Evolutionary conservation across 2,113 vertebrate genomes (phyloP), one percentile per base, ranked within the genome.

Genomic region (Hylia prasina): DNA sequence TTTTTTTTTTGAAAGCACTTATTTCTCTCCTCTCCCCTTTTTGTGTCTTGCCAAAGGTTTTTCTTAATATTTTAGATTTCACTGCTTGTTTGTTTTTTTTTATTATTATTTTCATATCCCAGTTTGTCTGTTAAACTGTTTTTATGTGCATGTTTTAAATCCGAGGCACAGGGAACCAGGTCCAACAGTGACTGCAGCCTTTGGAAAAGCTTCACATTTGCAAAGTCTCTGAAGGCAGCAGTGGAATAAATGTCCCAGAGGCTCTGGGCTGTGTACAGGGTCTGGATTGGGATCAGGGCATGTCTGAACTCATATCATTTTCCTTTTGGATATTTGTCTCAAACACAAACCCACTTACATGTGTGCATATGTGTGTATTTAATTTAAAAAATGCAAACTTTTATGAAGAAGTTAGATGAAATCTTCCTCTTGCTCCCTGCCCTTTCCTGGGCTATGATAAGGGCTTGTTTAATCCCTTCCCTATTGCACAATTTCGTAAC

Each of bases 1-100:
- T 94, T 17, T 82, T 92, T 94, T 66, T 82, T 70, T 53, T 78
- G 39, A 82, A 64, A 77, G 30, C 45, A 30, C 14, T 70, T 42
- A 24, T 33, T 86, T 13, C 10, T 13, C 4, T 21, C 1, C 2
- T 2, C 12, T 2, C 3, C 7, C 7, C 22, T 56, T 75, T 78
- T 50, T 80, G 17, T 82, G 66, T 66, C 45, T 63, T 30, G 58
- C 22, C 40, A 50, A 18, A 44, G 12, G 7, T 10, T 77, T 93
- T 75, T 64, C 47, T 69, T 61, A n/a, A 28, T 51, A 42, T 40
- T 56, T 40, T 22, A 70, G 64, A 14, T 92, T 86, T 88, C 7
- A 7, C 16, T 82, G 30, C 18, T 87, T 27, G 23, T 50, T 76
- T 75, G 19, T 2, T 39, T 40, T 28, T 23, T 7, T 4, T 16